Evolutionary conservation across 2,797 vertebrate species (phyloP).

Genomic region (Bryconaethiops microstoma): DNA sequence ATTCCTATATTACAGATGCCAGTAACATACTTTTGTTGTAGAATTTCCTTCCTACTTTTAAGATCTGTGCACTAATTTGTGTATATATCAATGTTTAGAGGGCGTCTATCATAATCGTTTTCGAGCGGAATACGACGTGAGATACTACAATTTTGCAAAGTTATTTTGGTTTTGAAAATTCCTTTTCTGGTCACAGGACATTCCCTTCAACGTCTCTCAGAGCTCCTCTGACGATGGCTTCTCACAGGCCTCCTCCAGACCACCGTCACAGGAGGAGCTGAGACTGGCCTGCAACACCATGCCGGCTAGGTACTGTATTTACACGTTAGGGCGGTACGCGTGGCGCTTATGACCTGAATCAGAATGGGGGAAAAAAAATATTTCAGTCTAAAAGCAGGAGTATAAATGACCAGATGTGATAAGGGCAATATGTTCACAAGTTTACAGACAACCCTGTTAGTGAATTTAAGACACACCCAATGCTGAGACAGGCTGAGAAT

Average conservation of each 20-base stretch:
- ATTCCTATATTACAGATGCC: background rate
- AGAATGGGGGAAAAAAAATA: background rate
- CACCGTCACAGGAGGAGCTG: conserved; percentile 84
- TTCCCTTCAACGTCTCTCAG: conserved; percentile 84
- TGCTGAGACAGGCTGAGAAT: too few relatives aligned
- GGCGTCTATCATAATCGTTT: too few relatives aligned
- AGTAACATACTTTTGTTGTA: too few relatives aligned
- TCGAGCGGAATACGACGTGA: too few relatives aligned
- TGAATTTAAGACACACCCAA: background rate
- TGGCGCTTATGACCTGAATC: too few relatives aligned
- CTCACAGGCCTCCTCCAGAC: conserved; percentile 88
- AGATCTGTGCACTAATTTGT: too few relatives aligned
- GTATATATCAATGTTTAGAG: too few relatives aligned
- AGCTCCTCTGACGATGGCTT: conserved; percentile 94
- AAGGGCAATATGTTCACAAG: too few relatives aligned
- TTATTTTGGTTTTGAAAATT: background rate
- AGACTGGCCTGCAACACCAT: conserved; percentile 84
- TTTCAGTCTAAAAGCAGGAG: background rate
- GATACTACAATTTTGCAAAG: background rate
- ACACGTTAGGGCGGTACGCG: background rate
- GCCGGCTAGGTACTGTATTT: conserved; percentile 83
- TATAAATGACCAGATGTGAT: background rate
- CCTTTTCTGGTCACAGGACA: conserved; percentile 59
- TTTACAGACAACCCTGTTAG: too few relatives aligned
- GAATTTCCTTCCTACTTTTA: too few relatives aligned